Conservation (phyloP, 2,113 vertebrate genomes). For the Willisornis vidua region DNA sequence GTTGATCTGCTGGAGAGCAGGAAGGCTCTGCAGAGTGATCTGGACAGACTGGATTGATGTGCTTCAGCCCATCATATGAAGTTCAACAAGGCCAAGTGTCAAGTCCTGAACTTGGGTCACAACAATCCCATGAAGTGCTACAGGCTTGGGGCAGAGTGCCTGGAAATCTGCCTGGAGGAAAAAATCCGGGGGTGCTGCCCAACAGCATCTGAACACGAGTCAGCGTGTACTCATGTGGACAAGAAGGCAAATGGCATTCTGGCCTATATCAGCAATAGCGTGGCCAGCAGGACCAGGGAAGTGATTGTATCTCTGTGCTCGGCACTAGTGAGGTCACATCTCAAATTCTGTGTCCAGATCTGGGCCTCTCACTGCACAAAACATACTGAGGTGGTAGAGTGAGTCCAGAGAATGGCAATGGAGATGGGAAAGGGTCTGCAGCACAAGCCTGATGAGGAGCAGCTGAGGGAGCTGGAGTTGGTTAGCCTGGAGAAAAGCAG, state of each 20-base stretch:
- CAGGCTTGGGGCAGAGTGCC: neutral
- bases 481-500: neutral
- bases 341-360: neutral
- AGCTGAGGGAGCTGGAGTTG: neutral
- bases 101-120: neutral
- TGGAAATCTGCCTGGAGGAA: neutral
- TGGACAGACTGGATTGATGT: accelerated
- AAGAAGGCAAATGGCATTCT: neutral
- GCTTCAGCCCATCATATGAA: accelerated
- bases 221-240: neutral
- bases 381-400: neutral
- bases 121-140: accelerated
- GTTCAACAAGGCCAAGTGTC: accelerated
- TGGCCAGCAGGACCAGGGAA: neutral
- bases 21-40: neutral
- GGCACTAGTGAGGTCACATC: neutral
- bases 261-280: neutral
- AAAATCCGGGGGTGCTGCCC: neutral
- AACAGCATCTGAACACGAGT: neutral
- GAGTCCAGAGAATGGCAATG: neutral
- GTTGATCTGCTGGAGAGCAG: neutral
- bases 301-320: too few species aligned
- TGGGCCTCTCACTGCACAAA: neutral
- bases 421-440: neutral
- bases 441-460: neutral